Conservation (phyloP, 2,113 vertebrate genomes). For the Ammodramus savannarum region DNA sequence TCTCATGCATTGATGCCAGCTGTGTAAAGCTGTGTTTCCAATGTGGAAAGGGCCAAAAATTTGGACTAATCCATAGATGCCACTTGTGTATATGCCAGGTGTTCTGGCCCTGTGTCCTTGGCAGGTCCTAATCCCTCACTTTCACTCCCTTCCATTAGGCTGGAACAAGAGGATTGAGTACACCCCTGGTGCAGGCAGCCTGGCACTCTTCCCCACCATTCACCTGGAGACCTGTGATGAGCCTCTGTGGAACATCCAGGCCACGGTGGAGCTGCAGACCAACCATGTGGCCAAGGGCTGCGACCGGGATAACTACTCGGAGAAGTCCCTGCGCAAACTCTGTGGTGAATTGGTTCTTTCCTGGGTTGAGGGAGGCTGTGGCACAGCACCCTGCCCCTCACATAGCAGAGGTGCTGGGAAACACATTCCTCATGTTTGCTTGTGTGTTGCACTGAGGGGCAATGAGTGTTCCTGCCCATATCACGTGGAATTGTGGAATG, state of each 20-base stretch:
- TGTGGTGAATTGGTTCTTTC: slow-evolving; percentile 79
- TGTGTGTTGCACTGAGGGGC: neutral
- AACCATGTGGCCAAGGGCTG: slow-evolving; percentile 97
- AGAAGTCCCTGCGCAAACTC: slow-evolving; percentile 90
- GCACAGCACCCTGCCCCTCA: neutral
- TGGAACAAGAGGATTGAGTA: slow-evolving; percentile 97
- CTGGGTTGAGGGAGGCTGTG: neutral
- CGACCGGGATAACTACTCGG: slow-evolving; percentile 95
- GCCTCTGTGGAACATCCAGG: slow-evolving; percentile 96
- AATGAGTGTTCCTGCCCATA: neutral
- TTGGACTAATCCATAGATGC: neutral
- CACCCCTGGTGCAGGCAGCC: slow-evolving; percentile 86
- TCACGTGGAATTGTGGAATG: neutral
- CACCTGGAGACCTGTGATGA: slow-evolving; percentile 97
- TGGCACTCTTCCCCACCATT: slow-evolving; percentile 90
- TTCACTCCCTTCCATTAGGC: slow-evolving; percentile 67
- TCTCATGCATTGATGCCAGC: neutral
- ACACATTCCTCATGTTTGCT: neutral
- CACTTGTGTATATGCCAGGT: neutral
- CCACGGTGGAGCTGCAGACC: slow-evolving; percentile 94
- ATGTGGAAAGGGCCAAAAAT: neutral
- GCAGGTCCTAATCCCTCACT: neutral
- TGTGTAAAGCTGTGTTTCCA: neutral
- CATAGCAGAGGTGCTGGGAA: neutral
- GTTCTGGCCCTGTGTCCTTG: neutral